These are phyloP conservation scores for Perizoma flavofasciatum DNA, from an alignment of 2,888 invertebrate species.

Conservation along the genomic window DNA sequence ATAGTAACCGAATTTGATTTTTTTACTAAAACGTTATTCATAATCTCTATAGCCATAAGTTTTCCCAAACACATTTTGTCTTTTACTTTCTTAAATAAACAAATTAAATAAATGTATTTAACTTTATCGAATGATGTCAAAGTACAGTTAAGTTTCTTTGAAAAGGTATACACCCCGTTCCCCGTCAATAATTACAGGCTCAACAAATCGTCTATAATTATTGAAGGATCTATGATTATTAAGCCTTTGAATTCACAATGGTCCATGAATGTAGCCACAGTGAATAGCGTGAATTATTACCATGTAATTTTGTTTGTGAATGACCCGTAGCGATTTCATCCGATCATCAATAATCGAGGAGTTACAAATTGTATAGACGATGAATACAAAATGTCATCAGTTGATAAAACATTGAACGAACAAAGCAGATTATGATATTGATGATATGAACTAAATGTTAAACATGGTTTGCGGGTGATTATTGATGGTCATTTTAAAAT, in stretches of 20 bases:
- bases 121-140: constrained; percentile 12
- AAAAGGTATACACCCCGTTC: constrained; percentile 18
- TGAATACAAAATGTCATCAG: constrained; percentile 41
- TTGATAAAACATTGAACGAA: constrained; percentile 31
- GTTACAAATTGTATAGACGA: constrained; percentile 35
- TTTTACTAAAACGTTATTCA: no score
- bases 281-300: constrained; percentile 37
- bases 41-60: no score
- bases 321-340: constrained; percentile 36
- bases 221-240: constrained; percentile 37
- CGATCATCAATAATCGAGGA: constrained; percentile 41
- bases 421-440: constrained; percentile 14
- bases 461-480: constrained; percentile 26
- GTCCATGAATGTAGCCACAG: constrained; percentile 24
- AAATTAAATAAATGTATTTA: not conserved
- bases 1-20: no score
- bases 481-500: no score
- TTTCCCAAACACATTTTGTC: no score
- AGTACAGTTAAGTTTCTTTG: constrained; percentile 14
- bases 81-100: not conserved
- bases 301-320: constrained; percentile 38
- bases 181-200: constrained; percentile 28
- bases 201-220: constrained; percentile 32
- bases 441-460: constrained; percentile 16
- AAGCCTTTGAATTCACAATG: constrained; percentile 40